These are phyloP conservation scores for Muraenolepis orangiensis DNA, from an alignment of 2,797 vertebrate genomes.

Conservation along the genomic window DNA sequence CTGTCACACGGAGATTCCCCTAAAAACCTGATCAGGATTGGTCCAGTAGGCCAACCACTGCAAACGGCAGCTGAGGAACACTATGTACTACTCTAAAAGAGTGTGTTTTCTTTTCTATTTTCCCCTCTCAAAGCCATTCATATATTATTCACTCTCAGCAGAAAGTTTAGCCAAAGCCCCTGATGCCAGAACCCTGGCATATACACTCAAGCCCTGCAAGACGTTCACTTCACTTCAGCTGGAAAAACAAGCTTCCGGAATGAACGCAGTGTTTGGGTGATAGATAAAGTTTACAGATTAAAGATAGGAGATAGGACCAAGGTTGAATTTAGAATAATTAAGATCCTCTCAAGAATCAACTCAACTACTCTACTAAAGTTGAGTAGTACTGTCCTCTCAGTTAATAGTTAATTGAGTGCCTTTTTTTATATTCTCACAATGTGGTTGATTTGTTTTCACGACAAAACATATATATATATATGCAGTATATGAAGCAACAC, in stretches of 20 bases:
- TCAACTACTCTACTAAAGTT: too few species aligned
- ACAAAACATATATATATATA: too few species aligned
- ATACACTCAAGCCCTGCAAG: not conserved
- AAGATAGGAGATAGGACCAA: not conserved
- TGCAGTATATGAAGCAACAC: too few species aligned
- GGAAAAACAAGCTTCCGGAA: not conserved
- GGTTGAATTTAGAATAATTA: not conserved
- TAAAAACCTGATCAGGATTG: too few species aligned
- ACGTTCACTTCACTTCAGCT: not conserved
- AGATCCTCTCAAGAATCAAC: too few species aligned
- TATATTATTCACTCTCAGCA: constrained; percentile 28
- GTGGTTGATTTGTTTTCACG: too few species aligned
- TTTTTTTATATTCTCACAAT: too few species aligned
- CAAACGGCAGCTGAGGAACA: not conserved
- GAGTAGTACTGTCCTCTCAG: too few species aligned
- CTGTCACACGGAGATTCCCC: too few species aligned
- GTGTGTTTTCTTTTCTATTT: constrained; percentile 8
- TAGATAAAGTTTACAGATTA: not conserved
- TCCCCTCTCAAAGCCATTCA: constrained; percentile 5
- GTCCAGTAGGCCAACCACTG: constrained; percentile 10
- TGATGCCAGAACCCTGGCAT: not conserved
- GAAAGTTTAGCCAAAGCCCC: not conserved
- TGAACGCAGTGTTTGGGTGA: not conserved
- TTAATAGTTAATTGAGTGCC: too few species aligned
- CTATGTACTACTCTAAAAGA: constrained; percentile 20